Evolutionary conservation across 2,888 invertebrate genomes (phyloP), one percentile per base, ranked within the genome.

Genomic region (Eupithecia dodoneata): DNA sequence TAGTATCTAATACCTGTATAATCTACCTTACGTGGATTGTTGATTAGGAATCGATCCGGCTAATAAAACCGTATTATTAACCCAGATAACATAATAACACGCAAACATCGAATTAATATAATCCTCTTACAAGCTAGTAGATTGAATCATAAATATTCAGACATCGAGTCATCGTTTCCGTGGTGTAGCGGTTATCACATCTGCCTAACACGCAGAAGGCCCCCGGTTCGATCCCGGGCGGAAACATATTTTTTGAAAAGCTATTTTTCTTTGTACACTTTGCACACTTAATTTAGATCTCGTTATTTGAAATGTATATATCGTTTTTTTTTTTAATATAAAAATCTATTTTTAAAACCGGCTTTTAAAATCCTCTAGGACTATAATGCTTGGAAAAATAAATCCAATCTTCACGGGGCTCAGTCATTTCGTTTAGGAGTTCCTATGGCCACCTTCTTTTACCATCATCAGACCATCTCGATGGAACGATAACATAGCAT

Each of bases 111-210:
- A 42, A 66, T 66, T 42, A 66, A 9, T 42, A 42, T 42, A 42
- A 66, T 45, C 45, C 42, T 45, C 10, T 45, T 45, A 44, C 10
- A 42, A 44, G 44, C 42, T 45, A n/a, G 45, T 44, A 18, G n/a
- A 69, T 59, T 69, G 5, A 70, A 41, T 71, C 42, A 30, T 4
- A 72, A 45, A 45, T 30, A 67, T 78, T 74, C 69, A 41, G 0
- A 0, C 0, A 0, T 0, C 0, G 0, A 0, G 5, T 45, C 49
- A 79, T 71, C 47, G 82, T 83, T 83, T 83, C 96, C 97, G 97
- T 97, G 97, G 97, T 97, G 97, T 97, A 97, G 97, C 97, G 97
- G 97, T 97, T 97, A 97, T 97, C 97, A 97, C 97, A 97, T 97
- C 97, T 97, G 97, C 97, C 97, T 97, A 97, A 97, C 97, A 97